phyloP scores from a whole-genome alignment of 2,113 vertebrate genomes.

The Struthio camelus region DNA sequence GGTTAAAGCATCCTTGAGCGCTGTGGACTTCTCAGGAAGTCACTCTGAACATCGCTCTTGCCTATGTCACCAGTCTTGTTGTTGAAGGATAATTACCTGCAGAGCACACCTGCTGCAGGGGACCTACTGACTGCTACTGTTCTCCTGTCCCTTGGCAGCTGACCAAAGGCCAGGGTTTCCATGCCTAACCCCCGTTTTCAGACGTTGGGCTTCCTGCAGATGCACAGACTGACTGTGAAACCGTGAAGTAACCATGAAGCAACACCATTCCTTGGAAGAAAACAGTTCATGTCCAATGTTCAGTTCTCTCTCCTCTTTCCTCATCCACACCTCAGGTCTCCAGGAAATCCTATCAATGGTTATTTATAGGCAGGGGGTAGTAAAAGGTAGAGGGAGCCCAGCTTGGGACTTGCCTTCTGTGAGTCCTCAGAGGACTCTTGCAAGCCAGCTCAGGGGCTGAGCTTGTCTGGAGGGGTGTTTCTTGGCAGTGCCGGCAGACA shows the following conservation, averaged over 20 bases:
- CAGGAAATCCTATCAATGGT: not conserved
- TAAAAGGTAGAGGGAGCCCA: not conserved
- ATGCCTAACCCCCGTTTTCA: not conserved
- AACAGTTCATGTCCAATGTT: not conserved
- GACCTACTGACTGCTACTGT: not conserved
- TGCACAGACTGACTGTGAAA: not conserved
- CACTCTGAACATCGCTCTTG: not conserved
- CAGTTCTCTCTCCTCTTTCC: not conserved
- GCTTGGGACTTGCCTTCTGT: not conserved
- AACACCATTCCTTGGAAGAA: not conserved
- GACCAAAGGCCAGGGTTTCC: not conserved
- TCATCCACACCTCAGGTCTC: rapidly evolving
- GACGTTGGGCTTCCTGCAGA: not conserved
- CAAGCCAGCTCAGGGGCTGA: not conserved
- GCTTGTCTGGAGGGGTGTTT: not conserved
- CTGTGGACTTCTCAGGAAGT: not conserved
- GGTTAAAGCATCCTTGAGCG: not conserved
- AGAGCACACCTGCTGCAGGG: not conserved
- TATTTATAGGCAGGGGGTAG: not conserved
- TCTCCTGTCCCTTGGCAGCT: not conserved
- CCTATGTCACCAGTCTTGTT: not conserved
- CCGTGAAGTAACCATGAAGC: not conserved
- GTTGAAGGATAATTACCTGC: not conserved
- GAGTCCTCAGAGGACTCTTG: not conserved
- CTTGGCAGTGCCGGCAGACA: not conserved